Base-by-base conservation (phyloP, 2,113 vertebrate species). In the Proterorhinus semilunaris region DNA sequence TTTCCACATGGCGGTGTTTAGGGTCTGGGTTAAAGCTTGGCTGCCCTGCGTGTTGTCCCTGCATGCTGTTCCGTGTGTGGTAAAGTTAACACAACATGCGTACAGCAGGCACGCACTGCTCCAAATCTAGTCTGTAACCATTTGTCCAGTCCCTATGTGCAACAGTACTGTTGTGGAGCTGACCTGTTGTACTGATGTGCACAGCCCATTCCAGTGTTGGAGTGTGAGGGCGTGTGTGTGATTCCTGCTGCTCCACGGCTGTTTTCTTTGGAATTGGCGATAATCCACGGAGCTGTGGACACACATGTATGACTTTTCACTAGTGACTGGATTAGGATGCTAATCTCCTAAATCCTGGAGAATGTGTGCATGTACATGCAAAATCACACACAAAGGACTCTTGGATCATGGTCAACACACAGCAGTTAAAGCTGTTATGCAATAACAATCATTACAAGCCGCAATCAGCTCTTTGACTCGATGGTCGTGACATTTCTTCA, bases 291-390 rank as follows among this genome's bases (percentile, higher is more conserved):
- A 69, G 69, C 68, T 69, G 67, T 59, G 53, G 59, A 73, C 55
- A 69, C 66, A 7, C 69, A 76, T 36, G 13, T 68, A 67, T 61
- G 59, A 65, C 63, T 51, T 44, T 57, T 71, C 69, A 73, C 66
- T 42, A 66, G 58, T 63, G 69, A 65, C 55, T 80, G 81, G 71
- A 88, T 88, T 88, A 87, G 50, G 52, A 50, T 74, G 65, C 48
- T 85, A 83, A 91, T 87, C 85, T 63, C 70, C 65, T 64, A 49
- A 62, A 75, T 79, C 72, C 66, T 58, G 58, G 65, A 70, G 66
- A 70, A 16, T 75, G 63, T 68, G 66, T 62, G 53, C 78, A 69
- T 8, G n/a, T 48, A 43, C 50, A 67, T 7, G 45, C 51, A 50
- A 67, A 53, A 52, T 63, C 67, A 51, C 46, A 64, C 66, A 58